Percentiles rank a stretch among this genome's conserved stretches.
Conservation (phyloP, 2,113 vertebrate species). For the Formicarius rufipectus region DNA sequence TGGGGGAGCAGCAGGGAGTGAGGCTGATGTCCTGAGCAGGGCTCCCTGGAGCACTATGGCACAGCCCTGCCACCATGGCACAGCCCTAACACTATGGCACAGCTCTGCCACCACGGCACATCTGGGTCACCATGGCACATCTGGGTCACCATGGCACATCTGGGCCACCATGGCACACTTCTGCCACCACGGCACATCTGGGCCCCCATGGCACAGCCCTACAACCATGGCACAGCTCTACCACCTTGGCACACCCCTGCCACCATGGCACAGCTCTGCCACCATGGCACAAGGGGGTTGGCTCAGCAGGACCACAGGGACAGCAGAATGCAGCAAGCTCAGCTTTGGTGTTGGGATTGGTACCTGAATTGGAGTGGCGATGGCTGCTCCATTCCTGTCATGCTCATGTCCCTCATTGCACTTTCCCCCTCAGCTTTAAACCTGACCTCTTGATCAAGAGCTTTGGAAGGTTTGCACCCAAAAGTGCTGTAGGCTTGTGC, state of each 20-base stretch:
- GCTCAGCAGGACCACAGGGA: not conserved
- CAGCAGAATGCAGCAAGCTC: not conserved
- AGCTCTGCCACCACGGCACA: too few species aligned
- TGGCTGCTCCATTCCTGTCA: not conserved
- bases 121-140: too few species aligned
- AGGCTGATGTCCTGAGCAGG: not conserved
- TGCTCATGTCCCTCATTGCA: accelerated
- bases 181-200: too few species aligned
- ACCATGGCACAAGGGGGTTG: not conserved
- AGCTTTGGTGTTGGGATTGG: not conserved
- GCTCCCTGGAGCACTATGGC: accelerated
- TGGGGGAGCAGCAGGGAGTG: not conserved
- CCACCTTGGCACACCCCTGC: too few species aligned
- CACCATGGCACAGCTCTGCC: accelerated
- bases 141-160: too few species aligned
- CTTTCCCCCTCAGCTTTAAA: not conserved
- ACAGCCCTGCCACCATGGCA: not conserved
- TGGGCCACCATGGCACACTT: accelerated
- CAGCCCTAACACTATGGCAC: too few species aligned
- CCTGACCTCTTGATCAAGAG: not conserved
- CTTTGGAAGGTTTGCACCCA: not conserved
- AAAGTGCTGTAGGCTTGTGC: not conserved
- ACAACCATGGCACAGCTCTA: accelerated
- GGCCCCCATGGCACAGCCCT: accelerated
- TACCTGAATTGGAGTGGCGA: not conserved